These are phyloP conservation scores for Lepidothrix coronata DNA, from an alignment of 2,113 vertebrate species.

Conservation along the genomic window DNA sequence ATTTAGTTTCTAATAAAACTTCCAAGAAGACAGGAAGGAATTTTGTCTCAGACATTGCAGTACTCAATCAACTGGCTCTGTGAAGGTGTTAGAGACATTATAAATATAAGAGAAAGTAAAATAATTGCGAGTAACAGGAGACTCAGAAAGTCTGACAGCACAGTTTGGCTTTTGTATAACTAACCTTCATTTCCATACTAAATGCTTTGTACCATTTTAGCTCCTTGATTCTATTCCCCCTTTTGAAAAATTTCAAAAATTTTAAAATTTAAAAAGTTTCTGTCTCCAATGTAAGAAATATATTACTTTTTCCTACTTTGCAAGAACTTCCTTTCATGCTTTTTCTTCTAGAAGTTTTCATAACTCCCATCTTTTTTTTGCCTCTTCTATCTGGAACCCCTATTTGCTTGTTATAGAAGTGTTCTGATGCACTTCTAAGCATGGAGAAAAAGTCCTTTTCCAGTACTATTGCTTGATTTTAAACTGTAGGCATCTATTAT, in stretches of 20 bases:
- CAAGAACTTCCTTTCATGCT: neutral
- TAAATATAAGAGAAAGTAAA: neutral
- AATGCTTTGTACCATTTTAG: neutral
- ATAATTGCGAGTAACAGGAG: neutral
- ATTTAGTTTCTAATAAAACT: neutral
- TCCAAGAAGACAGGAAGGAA: neutral
- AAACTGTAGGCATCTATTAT: neutral
- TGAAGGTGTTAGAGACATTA: neutral
- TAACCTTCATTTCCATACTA: neutral
- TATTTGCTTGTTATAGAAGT: neutral
- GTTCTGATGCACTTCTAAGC: neutral
- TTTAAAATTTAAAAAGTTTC: neutral
- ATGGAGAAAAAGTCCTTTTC: neutral
- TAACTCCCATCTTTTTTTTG: neutral
- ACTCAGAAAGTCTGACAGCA: neutral
- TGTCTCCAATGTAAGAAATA: neutral
- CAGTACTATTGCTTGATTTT: neutral
- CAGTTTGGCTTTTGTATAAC: neutral
- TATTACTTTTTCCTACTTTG: neutral
- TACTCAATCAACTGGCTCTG: neutral
- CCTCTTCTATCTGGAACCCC: neutral
- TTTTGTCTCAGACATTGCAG: fast-evolving
- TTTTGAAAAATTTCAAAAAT: neutral
- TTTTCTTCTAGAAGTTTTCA: neutral
- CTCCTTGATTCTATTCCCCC: fast-evolving